Evolutionary conservation across 2,888 invertebrate species (phyloP), one percentile per base, ranked within the genome.

Genomic region (Athalia rosae): DNA sequence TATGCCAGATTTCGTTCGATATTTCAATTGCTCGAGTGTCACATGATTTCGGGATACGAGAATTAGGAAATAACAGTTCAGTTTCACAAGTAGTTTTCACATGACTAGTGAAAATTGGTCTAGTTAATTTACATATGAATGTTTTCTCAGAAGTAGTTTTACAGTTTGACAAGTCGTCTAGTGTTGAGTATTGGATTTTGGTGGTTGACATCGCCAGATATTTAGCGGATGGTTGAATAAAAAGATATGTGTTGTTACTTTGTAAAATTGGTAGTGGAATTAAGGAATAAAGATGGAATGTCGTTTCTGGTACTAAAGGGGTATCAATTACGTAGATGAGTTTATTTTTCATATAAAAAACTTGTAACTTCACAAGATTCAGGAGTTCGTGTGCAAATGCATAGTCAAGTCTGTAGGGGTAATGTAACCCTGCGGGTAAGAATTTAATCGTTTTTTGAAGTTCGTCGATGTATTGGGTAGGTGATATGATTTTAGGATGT

Each of bases 51-150:
- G 62, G 62, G 62, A 62, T 62, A 43, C 43, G 62, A 62, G 62
- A 50, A n/a, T 9, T 9, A n/a, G 77, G 47, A 9, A 62, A 50
- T 48, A 79, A 47, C 5, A 78, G 47, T 61, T 79, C 77, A 15
- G 61, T 69, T 59, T 78, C 71, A 7, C 79, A 76, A 64, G 56
- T 77, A 53, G 76, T 67, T 64, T 69, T 64, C n/a, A 59, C 59
- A 13, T 69, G 50, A 7, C 62, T 45, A 11, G 78, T 47, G 43
- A 69, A 73, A 13, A 79, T 76, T 41, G 79, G 79, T 15, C 58
- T 53, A n/a, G n/a, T n/a, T 61, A 5, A 13, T 56, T 56, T 56
- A 13, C 56, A 56, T 56, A n/a, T 56, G 5, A n/a, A n/a, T n/a
- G n/a, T n/a, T n/a, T n/a, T n/a, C n/a, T n/a, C n/a, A n/a, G n/a